Conservation (phyloP, 2,797 vertebrate genomes). For the Sebastes matsubarae region DNA sequence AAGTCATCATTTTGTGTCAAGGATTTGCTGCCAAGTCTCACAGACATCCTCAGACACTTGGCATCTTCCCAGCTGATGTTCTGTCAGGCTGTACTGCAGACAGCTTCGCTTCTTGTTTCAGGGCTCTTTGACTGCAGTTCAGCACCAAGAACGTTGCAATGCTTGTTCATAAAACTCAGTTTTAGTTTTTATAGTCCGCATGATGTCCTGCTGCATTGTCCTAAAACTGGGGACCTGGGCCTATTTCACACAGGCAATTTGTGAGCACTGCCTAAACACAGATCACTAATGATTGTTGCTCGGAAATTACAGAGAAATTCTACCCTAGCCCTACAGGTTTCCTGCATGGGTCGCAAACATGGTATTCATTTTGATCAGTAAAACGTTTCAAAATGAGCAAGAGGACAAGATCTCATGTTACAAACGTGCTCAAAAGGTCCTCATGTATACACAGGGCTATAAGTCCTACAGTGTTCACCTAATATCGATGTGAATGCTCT, state of each 20-base stretch:
- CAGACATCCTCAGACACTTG: not conserved
- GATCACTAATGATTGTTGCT: not conserved
- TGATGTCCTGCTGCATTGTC: not conserved
- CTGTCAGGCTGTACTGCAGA: not conserved
- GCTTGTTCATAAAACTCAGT: not conserved
- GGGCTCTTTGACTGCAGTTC: not conserved
- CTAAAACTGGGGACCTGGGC: not conserved
- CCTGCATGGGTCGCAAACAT: not conserved
- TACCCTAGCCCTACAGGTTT: not conserved
- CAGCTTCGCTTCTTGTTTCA: not conserved
- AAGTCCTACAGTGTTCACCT: not conserved
- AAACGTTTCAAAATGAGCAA: not conserved
- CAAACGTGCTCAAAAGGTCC: not conserved
- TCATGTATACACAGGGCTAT: not conserved
- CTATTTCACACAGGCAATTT: not conserved
- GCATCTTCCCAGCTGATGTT: not conserved
- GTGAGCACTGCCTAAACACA: not conserved
- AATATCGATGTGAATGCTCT: not conserved
- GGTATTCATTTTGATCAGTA: not conserved
- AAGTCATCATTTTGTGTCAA: not conserved
- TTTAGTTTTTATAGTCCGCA: not conserved
- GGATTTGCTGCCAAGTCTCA: not conserved
- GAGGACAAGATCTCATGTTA: not conserved
- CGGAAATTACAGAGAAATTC: not conserved
- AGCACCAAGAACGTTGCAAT: not conserved